Evolutionary conservation across 2,797 vertebrate species (phyloP), one percentile per base, ranked within the genome.

Genomic region (Sebastes hubbsi): DNA sequence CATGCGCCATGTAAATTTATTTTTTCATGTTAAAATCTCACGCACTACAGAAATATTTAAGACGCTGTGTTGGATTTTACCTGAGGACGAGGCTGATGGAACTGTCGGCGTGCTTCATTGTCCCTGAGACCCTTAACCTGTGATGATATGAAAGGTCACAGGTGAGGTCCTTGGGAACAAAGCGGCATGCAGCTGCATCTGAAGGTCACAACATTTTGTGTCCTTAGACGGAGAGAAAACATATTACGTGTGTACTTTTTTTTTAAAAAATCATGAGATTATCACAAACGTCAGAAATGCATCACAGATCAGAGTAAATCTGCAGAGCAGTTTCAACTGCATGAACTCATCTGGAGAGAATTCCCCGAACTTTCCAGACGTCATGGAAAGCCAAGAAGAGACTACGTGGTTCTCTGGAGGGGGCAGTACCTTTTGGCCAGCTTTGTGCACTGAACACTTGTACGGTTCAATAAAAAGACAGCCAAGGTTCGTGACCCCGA

Each of bases 41-140:
- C 5, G 5, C 1, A 6, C 59, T 54, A 22, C 32, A 11, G 32
- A 34, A 34, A 18, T 54, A 46, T 55, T 10, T 6, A 11, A 46
- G 9, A 62, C 1, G 46, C 3, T 56, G 6, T 25, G n/a, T 25
- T 24, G 20, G 25, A 71, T 62, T 74, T 77, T 2, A 55, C 4
- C 65, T 49, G 72, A 2, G 4, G 12, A 56, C 20, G 4, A 68
- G 30, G 22, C 52, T 10, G 42, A 55, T 8, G 2, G 27, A 56
- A 18, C 24, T 38, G 22, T 72, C 25, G 12, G 95, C 87, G 84
- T 94, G 94, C 86, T 78, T 94, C 96, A 88, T 94, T 95, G 97
- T 98, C 97, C 97, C 97, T 98, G 97, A 98, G 97, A 98, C 97
- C 97, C 97, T 98, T 98, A 98, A 98, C 97, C 97, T 98, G 97